Base-by-base conservation (phyloP, 2,888 invertebrate genomes). In the Rapana venosa region DNA sequence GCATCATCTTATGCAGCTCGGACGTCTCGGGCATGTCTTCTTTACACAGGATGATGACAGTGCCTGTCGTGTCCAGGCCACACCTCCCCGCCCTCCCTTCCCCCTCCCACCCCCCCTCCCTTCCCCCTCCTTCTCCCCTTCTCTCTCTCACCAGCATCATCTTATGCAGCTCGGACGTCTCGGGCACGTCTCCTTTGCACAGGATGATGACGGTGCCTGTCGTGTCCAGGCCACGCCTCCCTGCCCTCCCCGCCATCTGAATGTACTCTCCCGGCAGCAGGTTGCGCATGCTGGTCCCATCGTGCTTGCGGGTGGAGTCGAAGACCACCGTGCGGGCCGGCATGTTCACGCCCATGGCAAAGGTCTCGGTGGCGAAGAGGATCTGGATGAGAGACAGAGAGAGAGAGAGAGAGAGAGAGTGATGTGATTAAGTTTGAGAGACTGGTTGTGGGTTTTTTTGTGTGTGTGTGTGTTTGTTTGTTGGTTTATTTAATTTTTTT, bases 281-380 rank as follows among this genome's bases (percentile, higher is more conserved):
- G 81, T 97, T 97, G 20, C 99, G 97, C 90, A 97, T 97, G 93
- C 97, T 97, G 8, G 97, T 96, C 0, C 99, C 99, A 96, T 99
- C 99, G 95, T 97, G 99, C 96, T 99, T 99, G 36, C 97, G 97
- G 77, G 98, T 97, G 13, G 98, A 97, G 96, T 99, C 99, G 96
- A 99, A 99, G 26, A 99, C 98, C 0, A 99, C 99, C 0, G 99
- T 99, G 30, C 99, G 97, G 0, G 99, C 99, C 0, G 99, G 99
- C 99, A 99, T 99, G 96, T 99, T 99, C 2, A 99, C 99, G 0
- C 99, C 99, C 99, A 99, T 99, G 0, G 99, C 99, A 96, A 99
- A 99, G 0, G 99, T 99, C 97, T 99, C 99, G 0, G 99, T 99
- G 0, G 99, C 99, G 96, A 99, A 99, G 11, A 99, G 96, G 87